These are phyloP conservation scores for Osmerus mordax DNA, from an alignment of 2,113 vertebrate genomes.

Conservation along the genomic window DNA sequence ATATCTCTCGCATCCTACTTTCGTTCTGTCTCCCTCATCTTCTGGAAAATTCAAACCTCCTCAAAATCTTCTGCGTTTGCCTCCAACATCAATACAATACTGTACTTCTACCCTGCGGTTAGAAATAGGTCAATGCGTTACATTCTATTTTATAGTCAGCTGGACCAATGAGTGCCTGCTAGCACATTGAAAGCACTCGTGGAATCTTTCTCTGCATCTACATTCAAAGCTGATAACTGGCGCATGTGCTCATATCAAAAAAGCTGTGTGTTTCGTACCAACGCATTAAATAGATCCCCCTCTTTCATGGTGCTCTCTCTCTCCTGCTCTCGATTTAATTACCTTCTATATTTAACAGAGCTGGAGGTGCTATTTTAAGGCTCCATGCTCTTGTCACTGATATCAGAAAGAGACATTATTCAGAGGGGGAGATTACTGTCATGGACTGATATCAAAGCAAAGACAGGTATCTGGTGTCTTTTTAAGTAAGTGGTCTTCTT, in stretches of 20 bases:
- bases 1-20: too few species aligned
- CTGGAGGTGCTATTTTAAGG: conserved; percentile 71
- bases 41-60: too few species aligned
- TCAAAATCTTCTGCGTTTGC: too few species aligned
- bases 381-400: conserved; percentile 67
- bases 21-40: too few species aligned
- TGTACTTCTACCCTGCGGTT: too few species aligned
- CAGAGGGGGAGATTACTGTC: conserved; percentile 28
- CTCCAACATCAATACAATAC: too few species aligned
- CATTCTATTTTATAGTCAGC: too few species aligned
- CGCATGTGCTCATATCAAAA: background rate
- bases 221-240: background rate
- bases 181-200: background rate
- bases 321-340: conserved; percentile 69
- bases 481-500: background rate
- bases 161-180: too few species aligned
- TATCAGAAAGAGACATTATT: conserved; percentile 67
- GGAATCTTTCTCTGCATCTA: background rate
- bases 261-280: background rate
- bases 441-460: background rate
- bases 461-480: background rate
- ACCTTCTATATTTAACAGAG: conserved; percentile 74
- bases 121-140: too few species aligned
- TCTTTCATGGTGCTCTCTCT: conserved; percentile 37
- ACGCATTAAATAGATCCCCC: background rate